Conservation (phyloP, 2,113 vertebrate genomes). For the Telmatochromis sp. region DNA sequence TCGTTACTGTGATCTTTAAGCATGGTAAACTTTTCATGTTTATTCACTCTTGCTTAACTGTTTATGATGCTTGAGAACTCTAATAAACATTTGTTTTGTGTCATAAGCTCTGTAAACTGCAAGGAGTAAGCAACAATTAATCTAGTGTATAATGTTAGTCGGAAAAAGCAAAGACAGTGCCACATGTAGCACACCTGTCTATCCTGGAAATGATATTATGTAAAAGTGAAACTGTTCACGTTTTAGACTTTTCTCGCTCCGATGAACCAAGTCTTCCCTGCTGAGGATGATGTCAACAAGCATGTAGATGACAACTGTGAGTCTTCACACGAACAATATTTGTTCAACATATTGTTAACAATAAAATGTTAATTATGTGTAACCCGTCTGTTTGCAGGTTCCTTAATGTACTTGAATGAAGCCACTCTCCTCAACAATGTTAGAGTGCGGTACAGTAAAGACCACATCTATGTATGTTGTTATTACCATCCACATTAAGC, state of each 20-base stretch:
- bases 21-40: slow-evolving; percentile 34
- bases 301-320: slow-evolving; percentile 98
- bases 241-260: slow-evolving; percentile 87
- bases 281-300: slow-evolving; percentile 95
- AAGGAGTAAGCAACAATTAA: background rate
- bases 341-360: background rate
- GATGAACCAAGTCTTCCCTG: slow-evolving; percentile 94
- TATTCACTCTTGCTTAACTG: background rate
- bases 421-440: slow-evolving; percentile 98
- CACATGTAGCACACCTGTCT: background rate
- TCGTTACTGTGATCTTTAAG: slow-evolving; percentile 28
- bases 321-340: background rate
- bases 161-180: background rate
- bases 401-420: slow-evolving; percentile 98
- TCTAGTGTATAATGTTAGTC: background rate
- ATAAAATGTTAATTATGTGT: background rate
- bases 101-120: background rate
- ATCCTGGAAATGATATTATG: background rate
- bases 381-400: slow-evolving; percentile 73
- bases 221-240: background rate
- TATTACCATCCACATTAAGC: background rate
- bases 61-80: background rate
- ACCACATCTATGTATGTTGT: slow-evolving; percentile 93
- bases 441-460: slow-evolving; percentile 92
- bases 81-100: background rate